Conservation (phyloP, 2,888 invertebrate species). For the Polydrusus cervinus region DNA sequence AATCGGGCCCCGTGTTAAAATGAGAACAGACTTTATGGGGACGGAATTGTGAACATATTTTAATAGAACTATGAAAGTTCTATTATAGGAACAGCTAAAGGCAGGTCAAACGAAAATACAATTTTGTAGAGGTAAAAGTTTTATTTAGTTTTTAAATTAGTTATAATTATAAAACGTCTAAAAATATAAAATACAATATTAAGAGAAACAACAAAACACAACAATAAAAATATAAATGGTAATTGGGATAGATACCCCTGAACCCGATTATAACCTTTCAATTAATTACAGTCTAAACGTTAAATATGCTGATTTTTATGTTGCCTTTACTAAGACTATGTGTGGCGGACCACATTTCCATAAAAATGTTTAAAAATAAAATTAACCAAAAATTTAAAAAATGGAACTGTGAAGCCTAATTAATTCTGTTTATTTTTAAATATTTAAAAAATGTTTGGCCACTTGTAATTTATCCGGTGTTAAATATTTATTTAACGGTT, state of each 20-base stretch:
- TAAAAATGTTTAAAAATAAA: no score
- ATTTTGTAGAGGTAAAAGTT: not conserved
- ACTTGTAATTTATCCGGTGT: slow-evolving; percentile 27
- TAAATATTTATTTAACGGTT: slow-evolving; percentile 29
- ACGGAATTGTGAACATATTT: no score
- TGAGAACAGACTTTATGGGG: not conserved
- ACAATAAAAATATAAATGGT: not conserved
- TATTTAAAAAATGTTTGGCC: slow-evolving; percentile 20
- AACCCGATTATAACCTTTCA: no score
- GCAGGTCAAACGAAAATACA: not conserved
- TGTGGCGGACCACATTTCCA: no score
- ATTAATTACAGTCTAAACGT: no score
- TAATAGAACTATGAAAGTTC: not conserved
- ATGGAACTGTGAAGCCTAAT: not conserved
- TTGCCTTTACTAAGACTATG: no score
- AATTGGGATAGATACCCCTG: not conserved
- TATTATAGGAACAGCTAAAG: not conserved
- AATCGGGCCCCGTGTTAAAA: not conserved
- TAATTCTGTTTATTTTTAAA: not conserved
- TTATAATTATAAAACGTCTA: not conserved
- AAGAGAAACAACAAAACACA: not conserved
- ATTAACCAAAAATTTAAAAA: not conserved
- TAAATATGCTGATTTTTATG: no score
- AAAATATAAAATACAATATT: not conserved
- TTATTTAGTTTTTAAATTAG: slow-evolving; percentile 1